phyloP scores from a whole-genome alignment of 2,113 vertebrate genomes.

The Salvelinus alpinus region DNA sequence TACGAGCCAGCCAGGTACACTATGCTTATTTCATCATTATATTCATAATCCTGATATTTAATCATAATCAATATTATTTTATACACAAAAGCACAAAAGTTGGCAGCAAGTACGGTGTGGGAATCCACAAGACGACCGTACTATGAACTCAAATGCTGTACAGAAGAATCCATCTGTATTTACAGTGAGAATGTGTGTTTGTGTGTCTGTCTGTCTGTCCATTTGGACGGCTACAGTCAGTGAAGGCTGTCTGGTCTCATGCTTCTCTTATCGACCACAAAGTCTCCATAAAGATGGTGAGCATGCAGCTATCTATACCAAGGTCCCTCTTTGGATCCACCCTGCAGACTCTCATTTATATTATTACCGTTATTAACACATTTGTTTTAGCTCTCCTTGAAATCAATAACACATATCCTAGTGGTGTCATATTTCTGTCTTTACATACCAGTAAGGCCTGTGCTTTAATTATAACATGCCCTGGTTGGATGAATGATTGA shows the following conservation, averaged over 20 bases:
- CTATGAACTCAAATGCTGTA: constrained; percentile 83
- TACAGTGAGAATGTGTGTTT: constrained; percentile 82
- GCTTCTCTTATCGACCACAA: constrained; percentile 54
- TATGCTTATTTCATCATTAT: constrained; percentile 69
- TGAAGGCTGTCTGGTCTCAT: constrained; percentile 63
- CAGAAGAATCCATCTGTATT: constrained; percentile 81
- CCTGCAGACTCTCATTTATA: constrained; percentile 27
- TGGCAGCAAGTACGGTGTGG: constrained; percentile 80
- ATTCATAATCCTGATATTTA: constrained; percentile 60
- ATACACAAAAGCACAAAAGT: constrained; percentile 78
- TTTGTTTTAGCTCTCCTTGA: constrained; percentile 37
- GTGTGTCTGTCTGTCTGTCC: constrained; percentile 65
- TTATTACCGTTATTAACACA: constrained; percentile 1
- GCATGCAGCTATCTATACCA: not conserved
- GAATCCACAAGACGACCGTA: constrained; percentile 76
- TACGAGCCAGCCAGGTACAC: constrained; percentile 73
- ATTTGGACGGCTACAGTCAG: constrained; percentile 57
- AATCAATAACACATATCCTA: constrained; percentile 46
- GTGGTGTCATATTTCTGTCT: constrained; percentile 27
- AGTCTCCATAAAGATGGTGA: constrained; percentile 33
- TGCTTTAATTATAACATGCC: constrained; percentile 68
- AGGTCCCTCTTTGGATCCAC: constrained; percentile 10
- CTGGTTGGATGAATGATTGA: constrained; percentile 65
- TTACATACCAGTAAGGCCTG: constrained; percentile 62
- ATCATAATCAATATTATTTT: constrained; percentile 73